These are phyloP conservation scores for Teleogryllus occipitalis DNA, from an alignment of 1,140 invertebrate species.

Conservation along the genomic window DNA sequence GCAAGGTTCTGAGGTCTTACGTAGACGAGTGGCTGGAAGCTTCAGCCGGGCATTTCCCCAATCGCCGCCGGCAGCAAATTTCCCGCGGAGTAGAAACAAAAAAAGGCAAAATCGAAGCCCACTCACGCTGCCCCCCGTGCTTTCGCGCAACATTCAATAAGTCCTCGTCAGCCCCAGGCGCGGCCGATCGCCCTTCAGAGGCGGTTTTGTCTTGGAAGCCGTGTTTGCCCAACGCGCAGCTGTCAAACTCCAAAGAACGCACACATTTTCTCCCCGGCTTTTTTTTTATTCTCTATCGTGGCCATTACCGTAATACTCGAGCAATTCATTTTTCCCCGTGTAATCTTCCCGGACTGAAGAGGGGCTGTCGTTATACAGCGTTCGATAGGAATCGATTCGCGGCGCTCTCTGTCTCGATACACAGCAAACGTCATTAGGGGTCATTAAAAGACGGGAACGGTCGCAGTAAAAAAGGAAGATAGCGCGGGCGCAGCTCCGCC, in stretches of 20 bases:
- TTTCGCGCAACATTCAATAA: not conserved
- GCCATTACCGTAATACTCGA: constrained; percentile 1
- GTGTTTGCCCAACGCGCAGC: not conserved
- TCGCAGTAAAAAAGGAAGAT: not conserved
- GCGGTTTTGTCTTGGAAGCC: not conserved
- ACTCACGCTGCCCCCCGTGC: not conserved
- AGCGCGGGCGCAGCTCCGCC: not conserved
- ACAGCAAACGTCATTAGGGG: constrained; percentile 14
- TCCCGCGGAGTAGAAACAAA: not conserved
- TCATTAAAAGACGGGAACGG: constrained; percentile 7
- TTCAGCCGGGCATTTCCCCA: no score
- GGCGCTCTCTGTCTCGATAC: constrained; percentile 2
- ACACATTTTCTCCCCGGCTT: not conserved
- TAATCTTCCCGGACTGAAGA: not conserved
- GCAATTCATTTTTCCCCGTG: not conserved
- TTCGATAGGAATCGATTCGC: constrained; percentile 11
- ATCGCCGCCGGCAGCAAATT: not conserved
- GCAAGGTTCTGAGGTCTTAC: no score
- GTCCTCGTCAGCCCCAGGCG: no score
- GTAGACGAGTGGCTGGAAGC: no score
- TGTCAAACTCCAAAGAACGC: constrained; percentile 1
- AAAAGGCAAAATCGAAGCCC: not conserved
- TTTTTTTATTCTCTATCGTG: not conserved
- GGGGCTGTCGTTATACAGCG: not conserved
- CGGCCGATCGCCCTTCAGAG: not conserved